Evolutionary conservation across 2,888 invertebrate species (phyloP), one percentile per base, ranked within the genome.

Genomic region (Drosophila monieri): DNA sequence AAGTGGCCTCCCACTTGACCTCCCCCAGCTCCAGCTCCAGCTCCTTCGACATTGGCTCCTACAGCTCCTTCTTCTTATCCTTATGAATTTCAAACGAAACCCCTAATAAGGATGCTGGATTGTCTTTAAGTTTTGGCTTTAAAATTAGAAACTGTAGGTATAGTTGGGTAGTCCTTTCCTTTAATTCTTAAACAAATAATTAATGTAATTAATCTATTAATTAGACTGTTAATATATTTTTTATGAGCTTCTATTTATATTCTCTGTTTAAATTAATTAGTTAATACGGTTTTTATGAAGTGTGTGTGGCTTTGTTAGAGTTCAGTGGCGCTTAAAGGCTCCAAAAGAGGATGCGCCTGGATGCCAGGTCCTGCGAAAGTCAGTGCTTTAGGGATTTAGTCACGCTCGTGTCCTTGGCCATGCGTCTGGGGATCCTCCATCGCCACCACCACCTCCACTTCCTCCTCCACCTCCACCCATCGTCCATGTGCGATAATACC

Each of bases 361-460:
- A 18, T 27, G 9, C 55, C 44, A 6, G 27, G 18, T 49, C 62
- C 67, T 62, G 56, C 68, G 80, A 79, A 85, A 76, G 77, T 74
- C 67, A 75, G 32, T 68, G 67, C 48, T 55, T 73, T 74, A 71
- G 51, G 32, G 74, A 59, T 60, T 76, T 65, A 76, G 70, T 85
- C 74, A 78, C 73, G 78, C 81, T 75, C 61, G 48, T 58, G 68
- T 52, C 47, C 48, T 30, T 48, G 58, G 59, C 37, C 53, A 59
- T 32, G 27, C 57, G 39, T 21, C 27, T 41, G n/a, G 43, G 10
- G 30, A 21, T 30, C 15, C 25, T 14, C 46, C 23, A 21, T 18
- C 41, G 14, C 25, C 9, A 5, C 12, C 12, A 48, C 27, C 32
- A 18, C 14, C 6, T n/a, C 51, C 35, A 41, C 15, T 37, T 15